A percentile compares a stretch with the other conserved stretches of the same genome.
phyloP scores from a whole-genome alignment of 2,113 vertebrate genomes.

The Alligator mississippiensis region DNA sequence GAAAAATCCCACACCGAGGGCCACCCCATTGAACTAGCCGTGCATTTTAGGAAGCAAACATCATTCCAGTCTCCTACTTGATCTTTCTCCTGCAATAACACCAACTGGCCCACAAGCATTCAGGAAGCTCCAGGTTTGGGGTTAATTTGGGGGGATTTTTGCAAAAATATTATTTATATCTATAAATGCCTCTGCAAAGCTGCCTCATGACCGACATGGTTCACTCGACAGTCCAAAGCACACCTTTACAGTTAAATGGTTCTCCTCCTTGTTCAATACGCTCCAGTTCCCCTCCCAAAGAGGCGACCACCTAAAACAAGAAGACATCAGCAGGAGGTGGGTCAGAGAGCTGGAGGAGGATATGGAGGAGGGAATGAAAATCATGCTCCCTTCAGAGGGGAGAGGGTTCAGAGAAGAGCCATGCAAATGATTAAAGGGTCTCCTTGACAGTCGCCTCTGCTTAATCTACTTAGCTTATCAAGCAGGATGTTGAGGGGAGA shows the following conservation, averaged over 20 bases:
- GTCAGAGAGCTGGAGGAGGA: background rate
- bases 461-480: constrained; percentile 52
- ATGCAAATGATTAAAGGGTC: constrained; percentile 9
- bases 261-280: background rate
- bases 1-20: fast-evolving
- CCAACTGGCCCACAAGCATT: too few relatives aligned
- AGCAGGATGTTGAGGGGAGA: background rate
- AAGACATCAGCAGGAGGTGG: background rate
- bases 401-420: constrained; percentile 1
- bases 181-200: background rate
- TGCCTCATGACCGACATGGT: too few relatives aligned
- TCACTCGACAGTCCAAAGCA: too few relatives aligned
- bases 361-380: background rate
- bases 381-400: background rate
- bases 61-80: background rate
- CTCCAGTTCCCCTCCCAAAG: background rate
- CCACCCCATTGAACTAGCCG: background rate
- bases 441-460: background rate
- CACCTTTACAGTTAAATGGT: too few relatives aligned
- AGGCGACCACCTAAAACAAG: background rate
- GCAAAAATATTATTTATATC: background rate
- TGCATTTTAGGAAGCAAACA: background rate
- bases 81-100: too few relatives aligned
- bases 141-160: too few relatives aligned
- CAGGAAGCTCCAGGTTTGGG: too few relatives aligned